A percentile compares a stretch with the other conserved stretches of the same genome.
These are phyloP conservation scores for Falco concolor DNA, from an alignment of 2,797 vertebrate species.

Conservation along the genomic window DNA sequence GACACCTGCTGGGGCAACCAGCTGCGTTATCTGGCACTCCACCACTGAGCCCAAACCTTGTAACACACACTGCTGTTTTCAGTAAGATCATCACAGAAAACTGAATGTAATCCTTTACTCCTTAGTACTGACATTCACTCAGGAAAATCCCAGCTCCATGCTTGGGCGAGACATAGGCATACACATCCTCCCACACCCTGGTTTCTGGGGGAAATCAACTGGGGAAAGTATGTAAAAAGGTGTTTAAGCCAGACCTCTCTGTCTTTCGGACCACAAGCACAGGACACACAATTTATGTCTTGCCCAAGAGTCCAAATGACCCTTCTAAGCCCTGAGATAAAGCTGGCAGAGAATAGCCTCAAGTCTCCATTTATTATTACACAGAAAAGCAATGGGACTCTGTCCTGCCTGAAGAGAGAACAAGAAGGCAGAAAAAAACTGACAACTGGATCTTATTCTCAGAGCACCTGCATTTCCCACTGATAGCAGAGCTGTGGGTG, in stretches of 20 bases:
- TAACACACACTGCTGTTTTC: not conserved
- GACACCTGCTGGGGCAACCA: not conserved
- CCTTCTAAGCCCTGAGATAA: not conserved
- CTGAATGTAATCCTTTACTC: not conserved
- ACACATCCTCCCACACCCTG: not conserved
- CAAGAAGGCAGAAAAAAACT: not conserved
- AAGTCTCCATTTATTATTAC: not conserved
- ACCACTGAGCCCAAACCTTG: not conserved
- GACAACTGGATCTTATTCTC: not conserved
- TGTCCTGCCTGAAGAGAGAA: not conserved
- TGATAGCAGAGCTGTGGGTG: not conserved
- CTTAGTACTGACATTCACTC: not conserved
- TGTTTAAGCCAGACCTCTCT: not conserved
- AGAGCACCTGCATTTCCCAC: slow-evolving; percentile 41
- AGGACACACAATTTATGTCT: not conserved
- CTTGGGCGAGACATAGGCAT: not conserved
- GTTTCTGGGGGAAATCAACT: not conserved
- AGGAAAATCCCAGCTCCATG: not conserved
- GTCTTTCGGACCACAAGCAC: not conserved
- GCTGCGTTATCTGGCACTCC: not conserved
- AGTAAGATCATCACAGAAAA: not conserved
- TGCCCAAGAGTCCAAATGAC: not conserved
- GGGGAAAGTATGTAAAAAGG: not conserved
- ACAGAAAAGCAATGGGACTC: not conserved
- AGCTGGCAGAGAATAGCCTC: not conserved